These are phyloP conservation scores for Ceratoteleas bidentatus DNA, from an alignment of 1,140 invertebrate genomes.

Conservation along the genomic window DNA sequence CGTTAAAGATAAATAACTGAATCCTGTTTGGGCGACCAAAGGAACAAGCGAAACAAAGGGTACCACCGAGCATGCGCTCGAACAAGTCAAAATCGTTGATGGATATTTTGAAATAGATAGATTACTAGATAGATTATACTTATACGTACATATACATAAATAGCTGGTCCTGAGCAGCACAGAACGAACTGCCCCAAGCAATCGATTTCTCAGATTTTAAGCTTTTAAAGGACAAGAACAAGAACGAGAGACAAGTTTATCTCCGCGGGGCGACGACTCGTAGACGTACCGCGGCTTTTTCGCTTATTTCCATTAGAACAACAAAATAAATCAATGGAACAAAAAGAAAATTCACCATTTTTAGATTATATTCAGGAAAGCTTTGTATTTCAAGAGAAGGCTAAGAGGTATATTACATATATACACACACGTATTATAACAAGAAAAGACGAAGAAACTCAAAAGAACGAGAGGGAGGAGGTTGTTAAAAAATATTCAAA, in stretches of 20 bases:
- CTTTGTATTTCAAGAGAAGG: conserved; percentile 64
- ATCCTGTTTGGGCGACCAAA: conserved; percentile 17
- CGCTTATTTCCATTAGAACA: conserved; percentile 66
- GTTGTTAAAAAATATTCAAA: conserved; percentile 38
- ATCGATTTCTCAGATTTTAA: conserved; percentile 64
- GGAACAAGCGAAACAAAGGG: conserved; percentile 23
- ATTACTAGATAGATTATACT: conserved; percentile 64
- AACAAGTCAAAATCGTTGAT: conserved; percentile 49
- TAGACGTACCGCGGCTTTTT: conserved; percentile 56
- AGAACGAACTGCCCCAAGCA: conserved; percentile 64
- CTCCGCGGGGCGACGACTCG: conserved; percentile 45
- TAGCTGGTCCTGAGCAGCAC: conserved; percentile 66
- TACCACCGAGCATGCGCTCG: conserved; percentile 31
- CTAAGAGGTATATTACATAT: conserved; percentile 45
- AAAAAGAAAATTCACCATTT: conserved; percentile 50
- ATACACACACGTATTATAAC: conserved; percentile 12
- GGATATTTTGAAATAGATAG: conserved; percentile 69
- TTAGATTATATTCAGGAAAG: conserved; percentile 67
- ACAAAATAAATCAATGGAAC: conserved; percentile 45
- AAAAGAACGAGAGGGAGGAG: conserved; percentile 10
- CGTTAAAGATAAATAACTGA: conserved; percentile 10
- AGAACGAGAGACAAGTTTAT: conserved; percentile 49
- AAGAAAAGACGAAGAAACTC: conserved; percentile 26
- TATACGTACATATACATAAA: conserved; percentile 66
- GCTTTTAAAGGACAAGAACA: conserved; percentile 54